phyloP scores from a whole-genome alignment of 2,888 invertebrate genomes.

The Nymphalis polychloros region DNA sequence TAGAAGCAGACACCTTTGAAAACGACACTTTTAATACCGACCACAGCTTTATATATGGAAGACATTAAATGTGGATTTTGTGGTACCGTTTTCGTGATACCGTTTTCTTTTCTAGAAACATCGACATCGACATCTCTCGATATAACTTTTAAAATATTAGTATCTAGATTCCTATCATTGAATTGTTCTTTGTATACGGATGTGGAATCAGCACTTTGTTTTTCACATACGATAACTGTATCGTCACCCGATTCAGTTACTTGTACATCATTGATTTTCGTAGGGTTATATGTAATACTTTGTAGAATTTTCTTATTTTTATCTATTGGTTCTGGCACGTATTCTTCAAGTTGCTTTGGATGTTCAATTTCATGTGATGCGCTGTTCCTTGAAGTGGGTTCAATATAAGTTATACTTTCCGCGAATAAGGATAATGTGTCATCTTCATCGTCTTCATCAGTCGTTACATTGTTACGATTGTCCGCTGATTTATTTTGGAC shows the following conservation, averaged over 20 bases:
- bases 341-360: conserved; percentile 48
- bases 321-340: conserved; percentile 50
- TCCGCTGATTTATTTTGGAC: background rate
- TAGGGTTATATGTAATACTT: conserved; percentile 50
- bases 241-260: conserved; percentile 16
- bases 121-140: conserved; percentile 9
- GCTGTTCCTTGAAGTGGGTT: conserved; percentile 48
- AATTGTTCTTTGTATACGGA: conserved; percentile 49
- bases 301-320: conserved; percentile 27
- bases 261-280: conserved; percentile 40
- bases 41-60: conserved; percentile 34
- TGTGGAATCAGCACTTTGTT: conserved; percentile 65
- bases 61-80: conserved; percentile 37
- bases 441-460: conserved; percentile 54
- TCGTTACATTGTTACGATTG: background rate
- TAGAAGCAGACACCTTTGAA: conserved; percentile 58
- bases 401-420: conserved; percentile 67
- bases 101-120: background rate
- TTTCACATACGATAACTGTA: conserved; percentile 51
- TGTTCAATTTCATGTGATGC: conserved; percentile 29
- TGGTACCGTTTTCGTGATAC: conserved; percentile 1
- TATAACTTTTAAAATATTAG: conserved; percentile 27
- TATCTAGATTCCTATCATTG: conserved; percentile 14
- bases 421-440: conserved; percentile 69
- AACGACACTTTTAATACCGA: conserved; percentile 42